Base-by-base conservation (phyloP, 2,113 vertebrate genomes). In the Anguilla rostrata region DNA sequence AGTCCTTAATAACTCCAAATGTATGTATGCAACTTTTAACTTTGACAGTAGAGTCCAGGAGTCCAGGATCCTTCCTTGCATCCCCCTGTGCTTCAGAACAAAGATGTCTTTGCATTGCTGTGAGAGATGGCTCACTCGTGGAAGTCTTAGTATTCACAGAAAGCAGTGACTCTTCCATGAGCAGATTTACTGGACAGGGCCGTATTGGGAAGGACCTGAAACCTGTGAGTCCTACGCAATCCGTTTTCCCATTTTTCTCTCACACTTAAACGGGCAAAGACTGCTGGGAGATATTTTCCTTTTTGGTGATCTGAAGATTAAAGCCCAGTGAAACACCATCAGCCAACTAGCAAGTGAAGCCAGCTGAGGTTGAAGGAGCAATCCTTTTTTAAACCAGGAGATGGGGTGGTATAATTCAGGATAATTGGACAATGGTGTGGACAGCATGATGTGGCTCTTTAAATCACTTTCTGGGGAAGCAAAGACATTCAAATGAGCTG, bases 391-490 rank as follows among this genome's bases (percentile, higher is more conserved):
- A 49, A 43, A 82, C 81, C 41, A 34, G n/a, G n/a, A 26, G 71
- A 75, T 34, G 71, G 26, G 71, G 3, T 3, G 60, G 22, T 66
- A 34, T 75, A 34, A 29, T 75, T 75, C n/a, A 29, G 71, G 71
- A 26, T 75, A 75, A 75, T 34, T 75, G 71, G 71, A 75, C 71
- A 34, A 75, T 34, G n/a, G n/a, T 12, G n/a, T 75, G 71, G 71
- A 75, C 71, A 34, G n/a, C 1, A 75, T 75, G 39, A 81, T 40
- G 39, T 15, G 79, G 41, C 40, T 49, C 81, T 49, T 82, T 82
- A 82, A 82, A 82, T 82, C 40, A 82, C 41, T 82, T 82, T 82
- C 39, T 82, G 39, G 46, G 43, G 46, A 82, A n/a, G 79, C 39
- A 81, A 81, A 81, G 79, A 41, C 41, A 81, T 41, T 81, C 39